phyloP scores from a whole-genome alignment of 2,888 invertebrate species.

The Drosophila birchii region DNA sequence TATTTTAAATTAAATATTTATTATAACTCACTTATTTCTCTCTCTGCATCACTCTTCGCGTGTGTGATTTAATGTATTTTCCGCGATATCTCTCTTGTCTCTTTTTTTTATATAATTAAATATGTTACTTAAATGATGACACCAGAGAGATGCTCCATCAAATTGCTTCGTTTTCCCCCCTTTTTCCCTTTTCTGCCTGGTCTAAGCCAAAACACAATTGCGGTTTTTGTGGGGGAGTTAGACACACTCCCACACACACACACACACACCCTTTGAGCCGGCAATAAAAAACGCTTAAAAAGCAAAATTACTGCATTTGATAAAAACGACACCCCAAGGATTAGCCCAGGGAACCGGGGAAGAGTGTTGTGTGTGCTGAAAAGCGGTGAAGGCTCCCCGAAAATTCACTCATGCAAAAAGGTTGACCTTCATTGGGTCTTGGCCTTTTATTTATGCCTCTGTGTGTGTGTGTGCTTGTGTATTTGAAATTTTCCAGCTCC shows the following conservation, averaged over 20 bases:
- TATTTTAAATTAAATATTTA: neutral
- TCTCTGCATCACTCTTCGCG: neutral
- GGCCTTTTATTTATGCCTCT: conserved; percentile 18
- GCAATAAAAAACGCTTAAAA: conserved; percentile 59
- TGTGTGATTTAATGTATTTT: conserved; percentile 19
- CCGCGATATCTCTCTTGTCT: conserved; percentile 18
- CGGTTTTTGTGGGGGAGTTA: conserved; percentile 36
- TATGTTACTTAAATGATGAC: conserved; percentile 45
- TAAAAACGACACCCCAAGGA: conserved; percentile 59
- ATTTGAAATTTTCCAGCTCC: conserved; percentile 53
- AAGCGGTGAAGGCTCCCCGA: neutral
- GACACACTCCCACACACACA: conserved; percentile 2
- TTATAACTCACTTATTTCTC: neutral
- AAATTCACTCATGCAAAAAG: conserved; percentile 50
- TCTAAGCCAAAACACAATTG: conserved; percentile 53
- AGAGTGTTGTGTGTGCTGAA: conserved; percentile 2
- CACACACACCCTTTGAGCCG: conserved; percentile 5
- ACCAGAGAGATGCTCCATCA: conserved; percentile 41
- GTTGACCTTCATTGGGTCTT: conserved; percentile 40
- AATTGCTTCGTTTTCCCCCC: conserved; percentile 9
- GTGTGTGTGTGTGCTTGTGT: conserved; percentile 16
- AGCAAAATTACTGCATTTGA: conserved; percentile 50
- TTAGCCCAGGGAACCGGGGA: conserved; percentile 36
- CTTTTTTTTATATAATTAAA: conserved; percentile 45
- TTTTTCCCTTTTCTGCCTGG: neutral